Evolutionary conservation across 2,888 invertebrate genomes (phyloP), one percentile per base, ranked within the genome.

Genomic region (Teleogryllus oceanicus): DNA sequence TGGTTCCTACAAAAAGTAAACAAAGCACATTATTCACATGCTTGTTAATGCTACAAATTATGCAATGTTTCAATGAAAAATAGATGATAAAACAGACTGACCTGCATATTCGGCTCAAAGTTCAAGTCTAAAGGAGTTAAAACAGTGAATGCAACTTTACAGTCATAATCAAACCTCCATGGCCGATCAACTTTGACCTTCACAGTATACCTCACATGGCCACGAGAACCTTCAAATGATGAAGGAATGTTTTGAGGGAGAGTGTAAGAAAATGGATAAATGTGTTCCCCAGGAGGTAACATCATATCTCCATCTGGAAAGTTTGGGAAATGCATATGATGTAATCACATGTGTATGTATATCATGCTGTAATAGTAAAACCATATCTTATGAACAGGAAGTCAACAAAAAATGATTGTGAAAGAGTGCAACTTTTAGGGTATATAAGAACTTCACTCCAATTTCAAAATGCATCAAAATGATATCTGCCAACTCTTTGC

Each of bases 111-210:
- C 21, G 92, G 89, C 87, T 93, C 92, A 81, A 91, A 89, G 88
- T 96, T 96, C 83, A 97, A 89, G 87, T 96, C 96, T 83, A 96
- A 89, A 11, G 93, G 91, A 81, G 94, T 92, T 80, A 95, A 90
- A 13, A 97, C 92, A 78, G 94, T 94, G 85, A 96, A 96, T 5
- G 93, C 92, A 87, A 91, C 91, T 88, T 94, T 94, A 78, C 92
- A 92, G 83, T 94, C 94, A 84, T 94, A 93, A 87, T 96, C 95
- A 85, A 94, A 93, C 84, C 94, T 93, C 92, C 94, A 94, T 11
- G 96, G 93, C 24, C 94, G 90, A 85, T 96, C 94, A 24, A 96
- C 88, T 0, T 91, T 92, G 0, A 93, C 93, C 87, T 93, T 94
- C n/a, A 94, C 90, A 8, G 92, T 91, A 85, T 96, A 97, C 20